Percentiles rank a stretch among this genome's conserved stretches.
These are phyloP conservation scores for Brachionus koreanus DNA, from an alignment of 1,140 invertebrate genomes.

Conservation along the genomic window DNA sequence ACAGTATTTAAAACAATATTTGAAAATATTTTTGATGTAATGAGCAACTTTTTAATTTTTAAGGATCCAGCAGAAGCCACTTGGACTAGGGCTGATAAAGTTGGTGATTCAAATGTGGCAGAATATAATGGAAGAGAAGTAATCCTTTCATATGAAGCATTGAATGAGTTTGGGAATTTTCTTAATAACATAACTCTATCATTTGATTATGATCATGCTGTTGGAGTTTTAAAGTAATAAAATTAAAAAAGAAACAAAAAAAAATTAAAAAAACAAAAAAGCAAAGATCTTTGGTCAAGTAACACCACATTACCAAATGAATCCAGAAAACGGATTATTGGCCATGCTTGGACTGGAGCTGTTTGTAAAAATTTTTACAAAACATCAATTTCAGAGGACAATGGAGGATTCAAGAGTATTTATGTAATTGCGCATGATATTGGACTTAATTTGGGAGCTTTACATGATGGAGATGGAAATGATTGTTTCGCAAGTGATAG, in stretches of 20 bases:
- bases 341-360: not conserved
- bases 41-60: too few species aligned
- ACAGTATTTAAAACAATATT: not conserved
- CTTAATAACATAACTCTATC: not conserved
- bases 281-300: too few species aligned
- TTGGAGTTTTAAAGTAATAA: constrained; percentile 24
- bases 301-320: not conserved
- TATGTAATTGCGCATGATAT: too few species aligned
- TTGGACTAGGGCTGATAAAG: too few species aligned
- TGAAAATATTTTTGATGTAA: not conserved
- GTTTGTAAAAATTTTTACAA: not conserved
- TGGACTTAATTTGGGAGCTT: too few species aligned
- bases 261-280: too few species aligned
- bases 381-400: not conserved
- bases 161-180: not conserved
- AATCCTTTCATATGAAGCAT: not conserved
- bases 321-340: not conserved
- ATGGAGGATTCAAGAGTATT: not conserved
- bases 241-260: too few species aligned
- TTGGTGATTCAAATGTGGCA: too few species aligned
- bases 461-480: too few species aligned
- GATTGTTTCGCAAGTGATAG: too few species aligned
- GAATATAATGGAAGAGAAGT: constrained; percentile 10
- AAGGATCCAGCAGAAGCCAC: too few species aligned
- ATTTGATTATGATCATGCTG: too few species aligned